Evolutionary conservation across 2,113 vertebrate species (phyloP), one percentile per base, ranked within the genome.

Genomic region (Thomomys bottae): DNA sequence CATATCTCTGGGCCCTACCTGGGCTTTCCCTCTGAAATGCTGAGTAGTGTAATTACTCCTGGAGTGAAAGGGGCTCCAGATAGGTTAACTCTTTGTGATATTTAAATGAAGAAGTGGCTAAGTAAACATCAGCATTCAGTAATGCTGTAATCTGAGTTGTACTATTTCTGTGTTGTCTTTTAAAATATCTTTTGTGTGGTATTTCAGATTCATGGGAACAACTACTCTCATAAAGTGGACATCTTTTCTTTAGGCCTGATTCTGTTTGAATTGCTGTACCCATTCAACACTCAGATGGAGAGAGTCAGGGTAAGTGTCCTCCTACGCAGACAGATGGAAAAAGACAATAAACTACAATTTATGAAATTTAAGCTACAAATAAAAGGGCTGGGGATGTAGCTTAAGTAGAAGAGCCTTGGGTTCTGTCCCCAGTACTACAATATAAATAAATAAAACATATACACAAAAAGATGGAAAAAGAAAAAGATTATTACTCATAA

Each of bases 161-260:
- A 49, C 9, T 36, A 8, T 73, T 49, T 68, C 72, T 36, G 36
- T 40, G 45, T 71, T 54, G 36, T 24, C 61, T 82, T 34, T 83
- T 24, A 42, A 86, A 42, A 15, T 71, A 63, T 84, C 78, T 11
- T 93, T 90, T 64, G 8, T 89, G 36, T 96, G 97, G 72, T 59
- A 36, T 92, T 97, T 94, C 98, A 99, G 99, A 98, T 99, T 88
- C 99, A 98, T 95, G 99, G 99, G 81, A 99, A 99, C 97, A 99
- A 97, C 23, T 99, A 99, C 93, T 99, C 99, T 3, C 99, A 99
- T 95, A 99, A 99, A 97, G 99, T 99, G 97, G 99, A 99, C 94
- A 99, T 99, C 96, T 99, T 99, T 92, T 99, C 99, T 45, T 97
- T 99, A 97, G 99, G 99, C 49, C 97, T 99, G 96, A 99, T 99